Evolutionary conservation across 2,797 vertebrate genomes (phyloP), one percentile per base, ranked within the genome.

Genomic region (Carapus acus): DNA sequence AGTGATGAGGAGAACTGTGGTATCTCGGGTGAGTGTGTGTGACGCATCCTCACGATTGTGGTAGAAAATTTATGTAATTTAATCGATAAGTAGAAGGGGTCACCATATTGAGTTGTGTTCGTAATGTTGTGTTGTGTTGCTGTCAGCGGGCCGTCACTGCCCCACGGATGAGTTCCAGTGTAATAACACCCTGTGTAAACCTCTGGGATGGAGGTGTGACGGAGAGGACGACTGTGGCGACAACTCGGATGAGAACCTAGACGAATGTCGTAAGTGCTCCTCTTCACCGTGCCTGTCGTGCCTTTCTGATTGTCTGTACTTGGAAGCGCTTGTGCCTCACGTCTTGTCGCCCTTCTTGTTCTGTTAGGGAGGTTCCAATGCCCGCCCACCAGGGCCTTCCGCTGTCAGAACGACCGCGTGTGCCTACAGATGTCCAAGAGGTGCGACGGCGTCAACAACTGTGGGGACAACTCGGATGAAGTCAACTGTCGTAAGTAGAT

Each of bases 141-240:
- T n/a, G 23, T 52, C 48, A 76, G 43, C 84, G 83, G 92, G 86
- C 18, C 85, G 94, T 48, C 92, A 91, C 20, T 98, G 96, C 73
- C 95, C 95, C 52, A 73, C 86, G 82, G 93, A 97, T 0, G 93
- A 97, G 77, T 93, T 95, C 84, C 96, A 98, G 84, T 98, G 95
- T 69, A 97, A 98, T 83, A 98, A 98, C 83, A 96, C 94, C 0
- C 71, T 98, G 67, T 98, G 96, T 72, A 98, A 98, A 60, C 96
- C 95, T 0, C 87, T 93, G 47, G 91, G 90, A 43, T 98, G 96
- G 96, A 94, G 91, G 73, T 98, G 96, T 1, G 96, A 98, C 0
- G 96, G 96, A 0, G 94, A 98, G 62, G 96, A 97, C 0, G 96
- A 98, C 76, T 98, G 96, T 0, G 96, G 95, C 1, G 95, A 98